phyloP scores from a whole-genome alignment of 2,113 vertebrate species.

The Pterocles burchelli region DNA sequence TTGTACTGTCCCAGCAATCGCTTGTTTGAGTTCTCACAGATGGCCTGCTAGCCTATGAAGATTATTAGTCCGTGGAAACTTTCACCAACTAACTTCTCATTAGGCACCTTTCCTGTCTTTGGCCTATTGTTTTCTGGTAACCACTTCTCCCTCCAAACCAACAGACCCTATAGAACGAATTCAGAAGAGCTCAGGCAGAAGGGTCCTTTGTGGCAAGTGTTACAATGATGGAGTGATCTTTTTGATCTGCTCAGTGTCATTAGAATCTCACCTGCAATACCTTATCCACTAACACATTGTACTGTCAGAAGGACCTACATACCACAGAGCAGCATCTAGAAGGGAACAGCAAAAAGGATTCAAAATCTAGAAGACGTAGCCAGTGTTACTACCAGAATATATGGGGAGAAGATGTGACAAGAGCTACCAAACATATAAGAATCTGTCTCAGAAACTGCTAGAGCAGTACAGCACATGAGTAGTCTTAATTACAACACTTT shows the following conservation, averaged over 20 bases:
- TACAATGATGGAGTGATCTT: background rate
- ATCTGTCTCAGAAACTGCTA: background rate
- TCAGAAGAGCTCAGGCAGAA: background rate
- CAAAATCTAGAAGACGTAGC: fast-evolving
- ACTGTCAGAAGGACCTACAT: background rate
- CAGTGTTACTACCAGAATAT: background rate
- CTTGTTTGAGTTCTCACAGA: background rate
- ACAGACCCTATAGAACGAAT: background rate
- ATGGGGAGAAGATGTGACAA: background rate
- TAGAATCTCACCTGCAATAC: background rate
- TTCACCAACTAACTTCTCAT: background rate
- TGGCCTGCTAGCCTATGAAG: background rate
- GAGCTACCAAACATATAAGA: background rate
- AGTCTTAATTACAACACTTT: background rate
- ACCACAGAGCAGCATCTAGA: background rate
- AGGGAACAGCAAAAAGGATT: background rate
- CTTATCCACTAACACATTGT: background rate
- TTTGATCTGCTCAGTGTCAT: background rate
- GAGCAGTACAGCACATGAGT: background rate
- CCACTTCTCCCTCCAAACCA: background rate
- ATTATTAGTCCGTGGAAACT: background rate
- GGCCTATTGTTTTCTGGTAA: background rate
- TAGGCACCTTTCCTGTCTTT: background rate
- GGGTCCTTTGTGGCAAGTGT: background rate
- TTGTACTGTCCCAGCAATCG: background rate